Base-by-base conservation (phyloP, 2,888 invertebrate genomes). In the Monopis laevigella region DNA sequence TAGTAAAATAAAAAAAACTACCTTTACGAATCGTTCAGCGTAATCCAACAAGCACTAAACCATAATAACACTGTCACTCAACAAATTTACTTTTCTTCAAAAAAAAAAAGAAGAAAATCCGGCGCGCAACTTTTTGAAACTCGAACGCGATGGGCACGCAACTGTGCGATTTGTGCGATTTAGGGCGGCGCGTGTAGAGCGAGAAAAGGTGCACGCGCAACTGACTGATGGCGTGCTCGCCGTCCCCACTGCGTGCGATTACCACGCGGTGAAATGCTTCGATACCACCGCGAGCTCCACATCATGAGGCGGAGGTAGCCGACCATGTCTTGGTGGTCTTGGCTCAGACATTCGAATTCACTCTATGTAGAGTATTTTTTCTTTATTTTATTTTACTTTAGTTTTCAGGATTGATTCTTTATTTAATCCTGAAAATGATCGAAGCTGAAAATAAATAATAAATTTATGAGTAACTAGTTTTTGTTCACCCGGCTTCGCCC, bases 1-100 rank as follows among this genome's bases (percentile, higher is more conserved):
- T n/a, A n/a, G n/a, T n/a, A n/a, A n/a, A n/a, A n/a, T n/a, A 28
- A 28, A 28, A 32, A 17, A 32, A 17, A 32, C 32, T 32, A 17
- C 14, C 32, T 16, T 16, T 13, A 14, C 16, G 13, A 36, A n/a
- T 10, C 3, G 4, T 8, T 13, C 5, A 10, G 4, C 19, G 6
- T 12, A 36, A 36, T 36, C 36, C 40, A 39, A 27, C n/a, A 14
- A 27, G 59, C 78, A 80, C 78, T 67, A 56, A 75, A 75, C 62
- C 75, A 78, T 77, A n/a, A n/a, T n/a, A 66, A 72, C 78, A 80
- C 78, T 74, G 58, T 65, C 77, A 77, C 77, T 66, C 56, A 6
- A 14, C n/a, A n/a, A n/a, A n/a, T n/a, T n/a, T n/a, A n/a, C n/a
- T n/a, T n/a, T n/a, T n/a, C n/a, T n/a, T n/a, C n/a, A n/a, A n/a